Percentiles rank a stretch among this genome's conserved stretches.
phyloP scores from a whole-genome alignment of 2,888 invertebrate species.

The Harpalus rufipes region DNA sequence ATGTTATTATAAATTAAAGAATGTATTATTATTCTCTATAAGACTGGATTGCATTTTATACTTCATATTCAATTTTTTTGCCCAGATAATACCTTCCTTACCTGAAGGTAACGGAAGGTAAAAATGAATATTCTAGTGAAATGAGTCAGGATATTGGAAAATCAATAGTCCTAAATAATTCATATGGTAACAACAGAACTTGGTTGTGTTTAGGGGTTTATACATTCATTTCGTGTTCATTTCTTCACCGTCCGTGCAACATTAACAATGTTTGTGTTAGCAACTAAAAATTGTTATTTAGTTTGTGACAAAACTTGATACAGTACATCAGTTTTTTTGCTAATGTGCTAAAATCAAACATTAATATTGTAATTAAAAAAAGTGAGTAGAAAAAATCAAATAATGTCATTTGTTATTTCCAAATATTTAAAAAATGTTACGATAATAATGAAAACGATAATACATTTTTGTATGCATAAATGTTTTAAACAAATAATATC shows the following conservation, averaged over 20 bases:
- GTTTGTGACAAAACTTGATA: background rate
- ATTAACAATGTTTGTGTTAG: conserved; percentile 3
- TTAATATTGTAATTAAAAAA: background rate
- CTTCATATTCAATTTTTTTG: too few species aligned
- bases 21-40: too few species aligned
- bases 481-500: too few species aligned
- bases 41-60: too few species aligned
- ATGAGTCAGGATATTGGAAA: background rate
- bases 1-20: too few species aligned
- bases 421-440: too few species aligned
- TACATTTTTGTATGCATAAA: too few species aligned
- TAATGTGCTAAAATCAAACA: background rate
- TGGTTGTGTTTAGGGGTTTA: background rate
- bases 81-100: too few species aligned
- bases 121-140: background rate
- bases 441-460: too few species aligned
- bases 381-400: too few species aligned
- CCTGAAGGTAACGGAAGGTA: background rate
- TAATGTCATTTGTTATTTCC: too few species aligned
- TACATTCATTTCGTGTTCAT: background rate
- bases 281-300: background rate
- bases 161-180: background rate
- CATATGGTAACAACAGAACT: background rate
- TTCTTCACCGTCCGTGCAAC: background rate
- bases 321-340: background rate